Percentiles rank a stretch among this genome's conserved stretches.
These are phyloP conservation scores for Sorex araneus DNA, from an alignment of 2,113 vertebrate species.

Conservation along the genomic window DNA sequence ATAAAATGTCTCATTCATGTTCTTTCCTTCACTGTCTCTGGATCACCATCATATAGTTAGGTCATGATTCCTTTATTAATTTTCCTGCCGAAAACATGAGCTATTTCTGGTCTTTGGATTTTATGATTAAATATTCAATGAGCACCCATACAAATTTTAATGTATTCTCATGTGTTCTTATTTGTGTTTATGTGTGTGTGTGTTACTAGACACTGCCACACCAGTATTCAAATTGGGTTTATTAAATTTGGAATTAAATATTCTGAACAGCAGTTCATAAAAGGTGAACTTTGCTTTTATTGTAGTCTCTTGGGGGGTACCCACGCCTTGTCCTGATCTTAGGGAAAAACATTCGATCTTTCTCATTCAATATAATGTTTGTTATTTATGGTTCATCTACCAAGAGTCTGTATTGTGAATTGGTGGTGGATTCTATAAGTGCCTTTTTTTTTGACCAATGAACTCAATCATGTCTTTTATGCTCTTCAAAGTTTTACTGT, in stretches of 20 bases:
- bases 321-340: background rate
- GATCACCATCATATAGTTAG: background rate
- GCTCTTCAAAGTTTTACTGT: background rate
- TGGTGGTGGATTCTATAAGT: slow-evolving; percentile 25
- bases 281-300: background rate
- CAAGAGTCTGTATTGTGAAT: slow-evolving; percentile 16
- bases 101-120: background rate
- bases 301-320: background rate
- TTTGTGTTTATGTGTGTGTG: background rate
- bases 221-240: background rate
- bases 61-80: background rate
- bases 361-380: background rate
- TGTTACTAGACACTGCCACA: slow-evolving; percentile 17
- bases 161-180: no score
- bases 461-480: background rate
- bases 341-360: background rate
- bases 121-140: background rate
- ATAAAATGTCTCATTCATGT: background rate
- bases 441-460: background rate
- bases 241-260: no score
- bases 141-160: background rate
- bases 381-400: background rate
- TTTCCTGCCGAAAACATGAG: slow-evolving; percentile 38
- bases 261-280: no score
- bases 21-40: slow-evolving; percentile 6